Base-by-base conservation (phyloP, 2,888 invertebrate genomes). In the Biston betularia region DNA sequence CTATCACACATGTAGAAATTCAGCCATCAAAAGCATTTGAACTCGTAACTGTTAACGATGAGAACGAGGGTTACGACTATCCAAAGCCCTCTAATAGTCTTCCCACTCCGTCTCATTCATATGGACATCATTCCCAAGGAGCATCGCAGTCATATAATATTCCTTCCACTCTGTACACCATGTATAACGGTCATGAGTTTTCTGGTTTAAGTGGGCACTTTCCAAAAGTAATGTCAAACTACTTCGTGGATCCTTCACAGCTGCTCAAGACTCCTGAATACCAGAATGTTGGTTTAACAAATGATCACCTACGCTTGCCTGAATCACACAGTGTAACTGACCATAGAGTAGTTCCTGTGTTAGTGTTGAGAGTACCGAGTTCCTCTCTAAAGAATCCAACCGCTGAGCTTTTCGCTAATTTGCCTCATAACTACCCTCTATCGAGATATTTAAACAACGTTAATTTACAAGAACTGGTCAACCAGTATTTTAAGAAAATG, bases 11-110 rank as follows among this genome's bases (percentile, higher is more conserved):
- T 69, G 94, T 95, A 15, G 94, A 95, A 73, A 94, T 95, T 46
- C 92, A 94, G 63, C 95, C 95, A 0, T 95, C 95, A 0, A 94
- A 94, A 75, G 95, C 95, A 0, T 94, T 88, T 70, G 94, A 94
- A 79, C 74, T 94, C 53, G 89, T 94, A 12, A 86, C 89, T 12
- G 83, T 89, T 0, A 88, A 86, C 54, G 84, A 91, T 40, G 88
- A 90, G 59, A 80, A 85, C 58, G 79, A 83, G 46, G 79, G 84
- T 0, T 92, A 93, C 70, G 77, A 87, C 38, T 87, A 89, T 46
- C 84, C 84, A n/a, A 87, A 86, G 69, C 89, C 89, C 12, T 72
- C 84, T 1, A 76, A 83, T 62, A 85, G 86, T 63, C 82, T 87
- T 35, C 78, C 87, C 34, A 83, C 86, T 15, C 82, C 83, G 0